Evolutionary conservation across 2,797 vertebrate genomes (phyloP), one percentile per base, ranked within the genome.

Genomic region (Danio kyathit): DNA sequence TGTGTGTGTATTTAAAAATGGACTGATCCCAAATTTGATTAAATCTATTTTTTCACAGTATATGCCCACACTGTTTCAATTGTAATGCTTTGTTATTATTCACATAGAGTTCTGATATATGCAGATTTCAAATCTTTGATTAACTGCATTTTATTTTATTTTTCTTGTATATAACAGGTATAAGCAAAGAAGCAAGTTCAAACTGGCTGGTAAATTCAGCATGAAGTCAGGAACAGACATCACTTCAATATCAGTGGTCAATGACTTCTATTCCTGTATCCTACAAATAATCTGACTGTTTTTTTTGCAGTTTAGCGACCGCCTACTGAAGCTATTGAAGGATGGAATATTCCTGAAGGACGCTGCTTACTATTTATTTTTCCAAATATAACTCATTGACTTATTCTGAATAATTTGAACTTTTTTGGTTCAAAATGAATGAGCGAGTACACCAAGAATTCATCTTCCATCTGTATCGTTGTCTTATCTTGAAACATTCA

Each of bases 181-280:
- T 86, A 90, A 91, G 56, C 92, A 91, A 38, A 94, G 81, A 73
- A 96, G 94, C 83, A 80, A 89, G 63, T 90, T 89, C 84, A 92
- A 90, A 84, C 49, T 91, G 54, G 71, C 92, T 1, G 87, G 88
- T 64, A 87, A 89, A 72, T 92, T 96, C 54, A 43, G 84, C 6
- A 93, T 91, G 72, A 74, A 89, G 0, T 89, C 92, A 14, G 63
- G 88, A 19, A 85, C 90, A 6, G 93, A 96, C 79, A 92, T 97
- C 74, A 95, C 95, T 12, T 90, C 94, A 67, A 74, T 97, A 76
- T 96, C 96, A 60, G 93, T 97, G n/a, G 91, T 94, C 70, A 98
- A 97, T 59, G 95, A 96, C 79, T 98, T 98, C 81, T 94, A 94
- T 63, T 97, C 97, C 56, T 88, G 96, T 97, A 97, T 97, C 97